Evolutionary conservation across 2,888 invertebrate genomes (phyloP).

Genomic region (Sphaerophoria rueppellii): DNA sequence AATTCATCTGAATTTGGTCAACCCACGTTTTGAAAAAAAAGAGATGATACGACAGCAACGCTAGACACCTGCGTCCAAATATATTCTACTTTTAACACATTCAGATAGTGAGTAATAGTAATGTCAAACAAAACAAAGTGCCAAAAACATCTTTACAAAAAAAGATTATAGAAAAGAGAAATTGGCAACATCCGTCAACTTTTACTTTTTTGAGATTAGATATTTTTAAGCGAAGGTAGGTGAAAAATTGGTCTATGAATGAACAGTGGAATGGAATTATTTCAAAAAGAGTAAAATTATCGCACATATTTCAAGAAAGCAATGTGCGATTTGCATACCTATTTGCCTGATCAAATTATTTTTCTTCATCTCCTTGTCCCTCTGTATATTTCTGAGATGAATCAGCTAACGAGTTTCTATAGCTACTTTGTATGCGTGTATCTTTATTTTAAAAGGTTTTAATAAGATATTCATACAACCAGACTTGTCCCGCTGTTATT

Average conservation of each 20-base stretch:
- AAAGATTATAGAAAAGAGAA: slow-evolving; percentile 53
- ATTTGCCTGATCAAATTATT: too few relatives aligned
- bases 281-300: too few relatives aligned
- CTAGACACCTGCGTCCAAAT: slow-evolving; percentile 51
- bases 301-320: too few relatives aligned
- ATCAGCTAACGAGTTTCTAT: too few relatives aligned
- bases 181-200: slow-evolving; percentile 41
- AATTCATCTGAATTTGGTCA: slow-evolving; percentile 32
- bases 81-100: slow-evolving; percentile 44
- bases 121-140: background rate
- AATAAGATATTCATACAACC: too few relatives aligned
- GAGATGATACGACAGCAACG: background rate
- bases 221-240: background rate
- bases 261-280: background rate
- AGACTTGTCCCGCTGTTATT: too few relatives aligned
- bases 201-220: slow-evolving; percentile 45
- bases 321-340: too few relatives aligned
- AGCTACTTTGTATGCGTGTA: too few relatives aligned
- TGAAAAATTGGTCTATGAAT: background rate
- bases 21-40: background rate
- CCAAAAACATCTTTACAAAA: slow-evolving; percentile 21
- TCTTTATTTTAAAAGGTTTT: too few relatives aligned
- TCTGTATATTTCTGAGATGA: too few relatives aligned
- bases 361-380: too few relatives aligned
- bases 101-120: background rate